Percentiles rank a stretch among this genome's conserved stretches.
phyloP scores from a whole-genome alignment of 2,888 invertebrate species.

The Drosophila meridiana region DNA sequence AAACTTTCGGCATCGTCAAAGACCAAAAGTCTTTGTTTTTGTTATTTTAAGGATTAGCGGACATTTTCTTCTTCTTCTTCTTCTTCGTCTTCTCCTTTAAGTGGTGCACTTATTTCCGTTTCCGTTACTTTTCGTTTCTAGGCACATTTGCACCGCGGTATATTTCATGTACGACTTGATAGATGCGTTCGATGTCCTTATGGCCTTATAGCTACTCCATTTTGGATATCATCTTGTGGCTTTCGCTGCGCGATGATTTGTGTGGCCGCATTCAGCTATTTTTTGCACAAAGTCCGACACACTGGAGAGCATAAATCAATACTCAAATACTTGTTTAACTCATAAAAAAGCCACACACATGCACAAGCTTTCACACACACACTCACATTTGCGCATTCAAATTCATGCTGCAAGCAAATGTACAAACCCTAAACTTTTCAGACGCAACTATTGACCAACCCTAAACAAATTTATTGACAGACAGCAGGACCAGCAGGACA shows the following conservation, averaged over 20 bases:
- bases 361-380: not conserved
- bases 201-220: conserved; percentile 22
- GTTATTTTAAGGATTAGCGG: conserved; percentile 14
- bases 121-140: conserved; percentile 31
- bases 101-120: conserved; percentile 41
- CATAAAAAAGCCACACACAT: conserved; percentile 4
- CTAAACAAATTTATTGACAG: conserved; percentile 23
- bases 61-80: conserved; percentile 26
- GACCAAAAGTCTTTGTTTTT: conserved; percentile 15
- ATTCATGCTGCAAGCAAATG: not conserved
- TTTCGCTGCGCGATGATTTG: conserved; percentile 61
- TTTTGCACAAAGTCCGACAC: conserved; percentile 43
- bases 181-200: conserved; percentile 39
- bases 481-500: not conserved
- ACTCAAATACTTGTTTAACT: conserved; percentile 38
- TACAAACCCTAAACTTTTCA: conserved; percentile 15
- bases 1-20: conserved; percentile 29
- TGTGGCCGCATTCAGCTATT: conserved; percentile 48
- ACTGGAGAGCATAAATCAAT: conserved; percentile 64
- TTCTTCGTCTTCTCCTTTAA: not conserved
- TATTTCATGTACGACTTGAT: conserved; percentile 30
- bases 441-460: conserved; percentile 25
- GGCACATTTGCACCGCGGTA: conserved; percentile 52
- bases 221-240: conserved; percentile 37
- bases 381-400: not conserved